phyloP scores from a whole-genome alignment of 2,113 vertebrate species.

The Saimiri boliviensis region DNA sequence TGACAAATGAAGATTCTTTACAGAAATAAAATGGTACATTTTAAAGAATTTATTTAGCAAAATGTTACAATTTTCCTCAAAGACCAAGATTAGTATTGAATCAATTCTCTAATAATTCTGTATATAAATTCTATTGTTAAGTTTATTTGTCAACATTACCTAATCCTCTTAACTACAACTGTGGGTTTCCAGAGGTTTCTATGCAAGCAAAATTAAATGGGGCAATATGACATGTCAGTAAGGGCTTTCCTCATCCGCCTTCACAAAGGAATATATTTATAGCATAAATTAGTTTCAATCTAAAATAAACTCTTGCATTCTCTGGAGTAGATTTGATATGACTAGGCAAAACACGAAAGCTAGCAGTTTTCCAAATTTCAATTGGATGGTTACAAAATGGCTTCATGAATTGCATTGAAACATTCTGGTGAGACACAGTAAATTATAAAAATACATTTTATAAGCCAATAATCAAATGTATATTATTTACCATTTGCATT shows the following conservation, averaged over 20 bases:
- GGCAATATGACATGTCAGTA: not conserved
- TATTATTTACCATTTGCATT: not conserved
- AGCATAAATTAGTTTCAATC: not conserved
- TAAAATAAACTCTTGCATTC: not conserved
- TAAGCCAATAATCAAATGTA: not conserved
- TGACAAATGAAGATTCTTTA: not conserved
- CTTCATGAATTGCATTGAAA: not conserved
- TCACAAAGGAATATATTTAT: not conserved
- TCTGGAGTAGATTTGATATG: not conserved
- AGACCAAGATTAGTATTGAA: not conserved
- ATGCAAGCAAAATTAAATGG: slow-evolving; percentile 5
- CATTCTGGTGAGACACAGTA: not conserved
- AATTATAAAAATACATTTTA: not conserved
- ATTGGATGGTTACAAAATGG: not conserved
- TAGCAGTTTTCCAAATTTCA: not conserved
- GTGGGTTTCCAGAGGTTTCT: not conserved
- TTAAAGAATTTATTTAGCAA: not conserved
- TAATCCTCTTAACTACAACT: slow-evolving; percentile 34
- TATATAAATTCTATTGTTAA: not conserved
- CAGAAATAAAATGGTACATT: not conserved
- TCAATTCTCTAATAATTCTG: not conserved
- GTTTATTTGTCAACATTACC: not conserved
- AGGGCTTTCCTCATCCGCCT: not conserved
- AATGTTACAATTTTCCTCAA: not conserved
- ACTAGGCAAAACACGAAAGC: not conserved